These are phyloP conservation scores for Copsychus sechellarum DNA, from an alignment of 2,113 vertebrate genomes.

Conservation along the genomic window DNA sequence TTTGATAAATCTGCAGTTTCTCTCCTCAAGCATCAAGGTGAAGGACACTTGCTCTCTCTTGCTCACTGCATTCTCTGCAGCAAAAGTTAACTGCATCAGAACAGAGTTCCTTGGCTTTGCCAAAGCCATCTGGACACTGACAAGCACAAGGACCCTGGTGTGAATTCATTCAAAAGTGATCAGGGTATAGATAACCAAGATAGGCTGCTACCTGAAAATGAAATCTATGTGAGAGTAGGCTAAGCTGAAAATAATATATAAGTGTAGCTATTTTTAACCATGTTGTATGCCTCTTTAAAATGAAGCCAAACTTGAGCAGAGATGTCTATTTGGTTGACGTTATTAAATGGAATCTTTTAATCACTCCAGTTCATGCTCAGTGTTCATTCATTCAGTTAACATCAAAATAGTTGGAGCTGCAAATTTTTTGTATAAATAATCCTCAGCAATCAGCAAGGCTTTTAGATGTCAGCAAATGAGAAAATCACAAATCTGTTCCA, in stretches of 20 bases:
- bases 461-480: conserved; percentile 6
- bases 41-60: accelerated
- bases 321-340: not conserved
- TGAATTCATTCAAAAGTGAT: not conserved
- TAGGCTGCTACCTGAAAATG: not conserved
- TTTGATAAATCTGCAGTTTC: not conserved
- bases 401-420: not conserved
- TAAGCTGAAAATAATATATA: not conserved
- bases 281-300: not conserved
- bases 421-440: not conserved
- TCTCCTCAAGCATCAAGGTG: not conserved
- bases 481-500: not conserved
- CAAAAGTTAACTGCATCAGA: not conserved
- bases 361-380: not conserved
- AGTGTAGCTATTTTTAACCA: not conserved
- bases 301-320: not conserved
- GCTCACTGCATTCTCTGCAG: not conserved
- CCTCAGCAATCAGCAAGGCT: not conserved
- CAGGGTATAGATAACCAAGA: not conserved
- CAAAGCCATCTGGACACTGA: not conserved
- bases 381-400: not conserved
- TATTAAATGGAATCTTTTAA: not conserved
- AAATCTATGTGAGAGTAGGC: not conserved
- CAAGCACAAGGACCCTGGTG: not conserved
- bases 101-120: not conserved